These are phyloP conservation scores for Rhinolophus ferrumequinum DNA, from an alignment of 2,113 vertebrate genomes.

Conservation along the genomic window DNA sequence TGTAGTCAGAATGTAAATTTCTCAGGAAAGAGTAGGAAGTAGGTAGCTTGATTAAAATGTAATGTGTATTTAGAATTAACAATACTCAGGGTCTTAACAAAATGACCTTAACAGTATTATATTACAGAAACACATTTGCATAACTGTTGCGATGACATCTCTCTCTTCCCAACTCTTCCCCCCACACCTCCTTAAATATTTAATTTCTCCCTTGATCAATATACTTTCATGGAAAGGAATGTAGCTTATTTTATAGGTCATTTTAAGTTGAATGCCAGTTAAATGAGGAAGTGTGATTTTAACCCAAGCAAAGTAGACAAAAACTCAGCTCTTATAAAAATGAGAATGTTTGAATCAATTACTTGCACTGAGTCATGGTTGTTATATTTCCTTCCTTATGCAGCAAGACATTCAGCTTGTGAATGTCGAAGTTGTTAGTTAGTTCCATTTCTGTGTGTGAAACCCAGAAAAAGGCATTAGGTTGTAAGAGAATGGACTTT, in stretches of 20 bases:
- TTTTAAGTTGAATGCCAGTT: neutral
- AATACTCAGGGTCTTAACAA: conserved; percentile 77
- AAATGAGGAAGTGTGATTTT: conserved; percentile 11
- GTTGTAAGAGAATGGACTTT: neutral
- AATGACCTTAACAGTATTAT: conserved; percentile 80
- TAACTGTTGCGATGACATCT: conserved; percentile 64
- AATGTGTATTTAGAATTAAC: conserved; percentile 82
- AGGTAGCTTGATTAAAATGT: conserved; percentile 84
- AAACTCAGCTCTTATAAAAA: neutral
- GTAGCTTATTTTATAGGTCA: conserved; percentile 17
- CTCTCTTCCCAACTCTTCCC: neutral
- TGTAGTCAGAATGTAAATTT: conserved; percentile 84
- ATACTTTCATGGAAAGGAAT: neutral
- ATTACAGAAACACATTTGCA: conserved; percentile 73
- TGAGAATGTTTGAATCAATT: neutral
- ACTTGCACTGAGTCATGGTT: neutral
- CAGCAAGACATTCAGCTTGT: neutral
- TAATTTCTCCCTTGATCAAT: conserved; percentile 52
- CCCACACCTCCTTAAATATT: neutral
- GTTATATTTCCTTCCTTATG: neutral
- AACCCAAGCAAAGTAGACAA: neutral
- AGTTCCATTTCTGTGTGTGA: neutral
- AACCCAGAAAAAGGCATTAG: neutral
- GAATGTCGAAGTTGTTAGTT: neutral
- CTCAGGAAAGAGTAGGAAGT: conserved; percentile 69